Percentiles rank a stretch among this genome's conserved stretches.
Conservation (phyloP, 2,113 vertebrate genomes). For the Zosterops borbonicus region DNA sequence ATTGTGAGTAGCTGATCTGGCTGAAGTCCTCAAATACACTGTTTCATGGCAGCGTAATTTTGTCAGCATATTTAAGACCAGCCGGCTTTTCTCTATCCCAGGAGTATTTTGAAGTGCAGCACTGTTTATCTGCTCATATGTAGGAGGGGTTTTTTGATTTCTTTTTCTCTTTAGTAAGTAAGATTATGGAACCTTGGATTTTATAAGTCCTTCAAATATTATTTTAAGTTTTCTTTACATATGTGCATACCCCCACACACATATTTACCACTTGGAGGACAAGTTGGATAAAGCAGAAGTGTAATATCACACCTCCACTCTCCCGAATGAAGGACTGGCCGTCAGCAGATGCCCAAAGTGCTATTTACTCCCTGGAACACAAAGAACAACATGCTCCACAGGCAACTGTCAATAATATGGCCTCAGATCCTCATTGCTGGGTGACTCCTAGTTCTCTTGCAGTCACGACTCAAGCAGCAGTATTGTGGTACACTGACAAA, state of each 20-base stretch:
- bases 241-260: slow-evolving; percentile 54
- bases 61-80: neutral
- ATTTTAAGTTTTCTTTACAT: slow-evolving; percentile 65
- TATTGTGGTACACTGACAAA: neutral
- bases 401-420: neutral
- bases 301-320: slow-evolving; percentile 59
- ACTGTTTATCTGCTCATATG: neutral
- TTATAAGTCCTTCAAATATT: slow-evolving; percentile 49
- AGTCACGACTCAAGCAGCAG: neutral
- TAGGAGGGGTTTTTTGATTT: neutral
- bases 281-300: slow-evolving; percentile 41
- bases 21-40: neutral
- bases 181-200: slow-evolving; percentile 4
- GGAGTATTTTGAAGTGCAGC: neutral
- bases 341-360: neutral
- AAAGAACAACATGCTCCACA: neutral
- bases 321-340: neutral
- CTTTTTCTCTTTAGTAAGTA: neutral
- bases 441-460: neutral
- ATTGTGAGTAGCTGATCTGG: neutral
- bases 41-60: neutral
- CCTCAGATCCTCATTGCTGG: neutral
- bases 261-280: slow-evolving; percentile 52
- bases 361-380: neutral
- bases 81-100: neutral